Percentiles rank a stretch among this genome's conserved stretches.
phyloP scores from a whole-genome alignment of 2,113 vertebrate species.

The Epinephelus cyanopodus region DNA sequence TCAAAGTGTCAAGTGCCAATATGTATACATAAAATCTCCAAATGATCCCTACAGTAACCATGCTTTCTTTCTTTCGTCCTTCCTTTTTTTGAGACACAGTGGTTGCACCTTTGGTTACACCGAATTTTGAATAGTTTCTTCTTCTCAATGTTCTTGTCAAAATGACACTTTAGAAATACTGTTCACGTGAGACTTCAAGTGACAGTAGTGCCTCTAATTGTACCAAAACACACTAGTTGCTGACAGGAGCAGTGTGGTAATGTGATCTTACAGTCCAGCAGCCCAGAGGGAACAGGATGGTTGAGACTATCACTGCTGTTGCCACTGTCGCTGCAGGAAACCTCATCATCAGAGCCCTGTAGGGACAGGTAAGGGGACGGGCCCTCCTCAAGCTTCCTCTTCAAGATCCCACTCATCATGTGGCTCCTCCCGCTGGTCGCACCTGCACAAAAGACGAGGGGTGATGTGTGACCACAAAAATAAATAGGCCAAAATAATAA shows the following conservation, averaged over 20 bases:
- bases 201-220: too few species aligned
- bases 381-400: constrained; percentile 93
- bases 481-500: background rate
- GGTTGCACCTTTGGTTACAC: background rate
- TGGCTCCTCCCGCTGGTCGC: constrained; percentile 43
- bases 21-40: background rate
- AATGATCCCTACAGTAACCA: background rate
- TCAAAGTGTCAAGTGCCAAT: background rate
- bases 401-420: constrained; percentile 91
- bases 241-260: background rate
- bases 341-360: constrained; percentile 89
- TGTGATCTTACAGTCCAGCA: constrained; percentile 89
- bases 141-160: background rate
- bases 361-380: constrained; percentile 90
- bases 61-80: background rate
- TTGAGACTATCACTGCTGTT: constrained; percentile 96
- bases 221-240: background rate
- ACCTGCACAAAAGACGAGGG: constrained; percentile 38
- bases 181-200: too few species aligned
- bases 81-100: too few species aligned
- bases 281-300: constrained; percentile 88
- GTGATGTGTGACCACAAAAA: background rate
- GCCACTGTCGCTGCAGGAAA: constrained; percentile 96
- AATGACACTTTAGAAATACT: background rate
- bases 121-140: background rate